Evolutionary conservation across 2,888 invertebrate species (phyloP).

Genomic region (Criorhina ranunculi): DNA sequence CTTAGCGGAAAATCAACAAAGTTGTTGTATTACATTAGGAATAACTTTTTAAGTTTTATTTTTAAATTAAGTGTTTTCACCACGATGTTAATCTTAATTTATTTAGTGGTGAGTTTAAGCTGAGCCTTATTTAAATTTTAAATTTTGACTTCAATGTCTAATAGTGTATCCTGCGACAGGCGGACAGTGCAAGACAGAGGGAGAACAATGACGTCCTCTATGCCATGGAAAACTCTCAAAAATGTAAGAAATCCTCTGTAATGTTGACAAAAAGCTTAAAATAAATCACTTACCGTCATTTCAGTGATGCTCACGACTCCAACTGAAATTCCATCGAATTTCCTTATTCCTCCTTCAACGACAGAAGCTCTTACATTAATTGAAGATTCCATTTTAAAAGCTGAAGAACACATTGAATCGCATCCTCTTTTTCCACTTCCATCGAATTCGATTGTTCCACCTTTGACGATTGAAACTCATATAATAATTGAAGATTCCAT

Average conservation of each 20-base stretch:
- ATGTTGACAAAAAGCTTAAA: background rate
- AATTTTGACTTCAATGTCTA: background rate
- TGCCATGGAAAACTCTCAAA: conserved; percentile 58
- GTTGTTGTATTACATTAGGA: conserved; percentile 56
- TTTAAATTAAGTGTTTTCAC: conserved; percentile 60
- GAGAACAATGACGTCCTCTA: background rate
- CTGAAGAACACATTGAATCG: no score
- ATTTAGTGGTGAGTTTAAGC: conserved; percentile 59
- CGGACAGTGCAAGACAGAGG: conserved; percentile 9
- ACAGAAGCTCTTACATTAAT: conserved; percentile 11
- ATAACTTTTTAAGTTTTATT: conserved; percentile 52
- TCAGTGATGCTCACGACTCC: conserved; percentile 55
- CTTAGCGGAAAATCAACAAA: conserved; percentile 51
- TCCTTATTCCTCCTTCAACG: background rate
- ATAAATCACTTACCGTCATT: conserved; percentile 3
- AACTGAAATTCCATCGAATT: conserved; percentile 3
- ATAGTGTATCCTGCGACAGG: conserved; percentile 53
- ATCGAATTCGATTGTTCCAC: background rate
- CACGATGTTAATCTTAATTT: conserved; percentile 56
- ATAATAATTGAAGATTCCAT: background rate
- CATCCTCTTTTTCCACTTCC: background rate
- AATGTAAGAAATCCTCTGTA: conserved; percentile 37
- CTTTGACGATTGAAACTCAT: background rate
- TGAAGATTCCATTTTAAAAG: conserved; percentile 2
- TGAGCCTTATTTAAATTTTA: background rate